Percentiles rank a stretch among this genome's conserved stretches.
Evolutionary conservation across 2,113 vertebrate genomes (phyloP).

Genomic region (Nothobranchius furzeri): DNA sequence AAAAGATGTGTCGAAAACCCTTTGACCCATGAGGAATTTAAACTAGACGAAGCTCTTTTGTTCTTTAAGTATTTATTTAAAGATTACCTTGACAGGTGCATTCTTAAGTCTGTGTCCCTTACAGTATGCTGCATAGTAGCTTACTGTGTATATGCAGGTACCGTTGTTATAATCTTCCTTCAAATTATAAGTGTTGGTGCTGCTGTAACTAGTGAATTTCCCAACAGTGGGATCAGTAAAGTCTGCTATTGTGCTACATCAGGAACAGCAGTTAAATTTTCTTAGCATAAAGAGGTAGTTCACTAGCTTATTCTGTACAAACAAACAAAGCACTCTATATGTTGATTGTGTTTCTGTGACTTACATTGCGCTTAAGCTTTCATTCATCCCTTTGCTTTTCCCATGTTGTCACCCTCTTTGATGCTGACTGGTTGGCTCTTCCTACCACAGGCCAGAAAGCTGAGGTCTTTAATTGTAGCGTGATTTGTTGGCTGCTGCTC

Average conservation of each 20-base stretch:
- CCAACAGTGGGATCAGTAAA: too few relatives aligned
- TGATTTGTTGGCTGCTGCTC: slow-evolving; percentile 47
- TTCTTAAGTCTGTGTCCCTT: neutral
- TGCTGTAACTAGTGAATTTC: too few relatives aligned
- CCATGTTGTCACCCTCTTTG: slow-evolving; percentile 3
- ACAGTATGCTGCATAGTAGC: too few relatives aligned
- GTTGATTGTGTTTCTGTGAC: neutral
- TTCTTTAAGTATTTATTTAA: too few relatives aligned
- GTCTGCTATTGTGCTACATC: too few relatives aligned
- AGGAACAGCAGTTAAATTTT: too few relatives aligned
- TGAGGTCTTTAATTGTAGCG: slow-evolving; percentile 64
- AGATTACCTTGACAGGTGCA: neutral
- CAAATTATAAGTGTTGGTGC: too few relatives aligned
- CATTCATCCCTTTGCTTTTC: slow-evolving; percentile 10
- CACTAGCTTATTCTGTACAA: neutral
- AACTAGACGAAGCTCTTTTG: neutral
- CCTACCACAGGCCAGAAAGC: slow-evolving; percentile 16
- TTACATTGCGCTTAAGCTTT: slow-evolving; percentile 10
- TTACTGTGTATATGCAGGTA: too few relatives aligned
- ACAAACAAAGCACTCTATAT: neutral
- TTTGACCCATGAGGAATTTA: too few relatives aligned
- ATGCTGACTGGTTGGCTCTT: slow-evolving; percentile 14
- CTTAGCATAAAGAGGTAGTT: too few relatives aligned
- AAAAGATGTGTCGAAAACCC: too few relatives aligned
- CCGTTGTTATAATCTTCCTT: too few relatives aligned